Evolutionary conservation across 1,140 invertebrate genomes (phyloP), one percentile per base, ranked within the genome.

Genomic region (Listronotus bonariensis): DNA sequence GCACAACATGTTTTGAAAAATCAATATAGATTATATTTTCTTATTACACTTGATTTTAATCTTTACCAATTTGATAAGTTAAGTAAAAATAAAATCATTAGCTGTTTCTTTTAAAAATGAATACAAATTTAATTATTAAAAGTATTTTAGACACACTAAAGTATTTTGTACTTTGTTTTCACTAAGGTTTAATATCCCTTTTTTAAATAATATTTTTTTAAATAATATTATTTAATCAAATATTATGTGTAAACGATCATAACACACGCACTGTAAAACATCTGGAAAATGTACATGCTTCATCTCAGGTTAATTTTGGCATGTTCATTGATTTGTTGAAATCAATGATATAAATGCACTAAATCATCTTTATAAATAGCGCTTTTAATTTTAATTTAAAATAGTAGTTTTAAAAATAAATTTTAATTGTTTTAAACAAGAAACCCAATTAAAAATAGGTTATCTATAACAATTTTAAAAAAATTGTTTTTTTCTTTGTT

Each of bases 291-390:
- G 8, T 51, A 14, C 26, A 20, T 45, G 26, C 14, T 43, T 42
- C 17, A 15, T 31, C 32, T 43, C 45, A n/a, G 8, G 18, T 34
- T 58, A 58, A 58, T 58, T 58, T 58, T 58, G 32, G 56, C 15
- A 14, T 38, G 26, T 42, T 48, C 56, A 58, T 58, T 42, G 34
- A 58, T 58, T 36, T 48, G 42, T 20, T 32, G 32, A 48, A 58
- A 48, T 48, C 45, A 51, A 26, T 18, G 18, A 58, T 41, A n/a
- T 15, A 48, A 11, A 26, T 58, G 40, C 42, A 17, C 43, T 34
- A 46, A 58, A 46, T 58, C 56, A 58, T 58, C 56, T 46, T 18
- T 58, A 58, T 36, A 58, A 58, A 58, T 58, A 58, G 43, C 56
- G n/a, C 10, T 54, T 38, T 38, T 15, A 54, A 40, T 54, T 54